These are phyloP conservation scores for Acronicta aceris DNA, from an alignment of 2,888 invertebrate species.

Conservation along the genomic window DNA sequence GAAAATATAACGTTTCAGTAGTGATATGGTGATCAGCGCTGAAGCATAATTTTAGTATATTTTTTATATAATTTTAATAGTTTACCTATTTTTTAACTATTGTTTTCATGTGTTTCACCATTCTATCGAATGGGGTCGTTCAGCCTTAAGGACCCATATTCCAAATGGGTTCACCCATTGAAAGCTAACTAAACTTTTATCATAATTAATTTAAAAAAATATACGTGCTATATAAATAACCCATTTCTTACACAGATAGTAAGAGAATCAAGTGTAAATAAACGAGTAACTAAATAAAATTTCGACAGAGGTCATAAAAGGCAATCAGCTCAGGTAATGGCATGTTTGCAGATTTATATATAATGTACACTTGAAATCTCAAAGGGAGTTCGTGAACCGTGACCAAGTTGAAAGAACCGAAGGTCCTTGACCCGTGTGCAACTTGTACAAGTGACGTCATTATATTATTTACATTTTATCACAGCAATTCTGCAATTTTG, in stretches of 20 bases:
- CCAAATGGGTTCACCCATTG: background rate
- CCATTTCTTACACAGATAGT: too few relatives aligned
- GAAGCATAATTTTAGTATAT: too few relatives aligned
- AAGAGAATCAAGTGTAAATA: constrained; percentile 30
- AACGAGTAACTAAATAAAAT: constrained; percentile 34
- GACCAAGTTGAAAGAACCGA: constrained; percentile 45
- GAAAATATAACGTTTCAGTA: too few relatives aligned
- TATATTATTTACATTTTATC: constrained; percentile 9
- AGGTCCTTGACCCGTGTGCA: constrained; percentile 38
- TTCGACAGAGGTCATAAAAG: constrained; percentile 28
- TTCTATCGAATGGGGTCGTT: background rate
- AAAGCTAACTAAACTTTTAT: constrained; percentile 16
- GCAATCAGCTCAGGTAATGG: constrained; percentile 20
- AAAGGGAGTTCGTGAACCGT: constrained; percentile 44
- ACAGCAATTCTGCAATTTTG: constrained; percentile 9
- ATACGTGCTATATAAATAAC: too few relatives aligned
- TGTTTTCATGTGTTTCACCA: too few relatives aligned
- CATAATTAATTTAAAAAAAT: background rate
- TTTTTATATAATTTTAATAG: too few relatives aligned
- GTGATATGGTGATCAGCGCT: too few relatives aligned
- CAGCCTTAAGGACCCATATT: too few relatives aligned
- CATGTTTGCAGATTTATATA: constrained; percentile 29
- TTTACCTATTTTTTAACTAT: too few relatives aligned
- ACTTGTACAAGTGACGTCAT: constrained; percentile 14
- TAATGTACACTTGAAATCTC: constrained; percentile 40